Evolutionary conservation across 1,140 invertebrate species (phyloP), one percentile per base, ranked within the genome.

Genomic region (Eumeta japonica): DNA sequence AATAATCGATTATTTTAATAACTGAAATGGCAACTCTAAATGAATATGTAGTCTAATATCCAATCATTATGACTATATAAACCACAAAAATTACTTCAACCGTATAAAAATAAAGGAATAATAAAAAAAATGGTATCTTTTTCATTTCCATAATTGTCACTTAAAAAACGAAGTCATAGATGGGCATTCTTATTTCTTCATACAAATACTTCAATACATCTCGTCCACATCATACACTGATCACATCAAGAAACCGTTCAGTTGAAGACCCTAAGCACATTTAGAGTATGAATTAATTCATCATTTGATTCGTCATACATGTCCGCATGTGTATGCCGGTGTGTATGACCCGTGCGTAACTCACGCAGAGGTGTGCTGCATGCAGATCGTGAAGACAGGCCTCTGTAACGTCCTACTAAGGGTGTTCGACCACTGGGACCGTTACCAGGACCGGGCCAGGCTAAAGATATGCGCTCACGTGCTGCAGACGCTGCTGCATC

Each of bases 401-500:
- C 72, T 83, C 20, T 75, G 79, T 37, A 64, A 76, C 40, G 58
- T 80, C 40, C 51, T 84, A 32, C 74, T 82, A 50, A 70, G 79
- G 31, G 75, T 83, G 45, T 82, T 85, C 58, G 82, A 84, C 49
- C 71, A 79, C 19, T 84, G 83, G 82, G 82, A 84, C 36, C 79
- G 77, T 52, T 81, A 80, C 58, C 82, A 84, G 42, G 80, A 81
- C 1, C 78, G 78, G 50, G 77, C 83, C 53, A 76, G 80, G 46
- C 61, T 82, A 35, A 83, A 82, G 67, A 80, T 84, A 41, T 81
- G 78, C 45, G 78, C 78, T 34, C 79, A 77, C 50, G 75, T 79
- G 16, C 62, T 85, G n/a, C 77, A 77, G 48, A 82, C 80, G 2
- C 49, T 84, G 20, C 79, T 82, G 45, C 81, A 84, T 55, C 52